phyloP scores from a whole-genome alignment of 2,113 vertebrate genomes.

The Pterocles gutturalis region DNA sequence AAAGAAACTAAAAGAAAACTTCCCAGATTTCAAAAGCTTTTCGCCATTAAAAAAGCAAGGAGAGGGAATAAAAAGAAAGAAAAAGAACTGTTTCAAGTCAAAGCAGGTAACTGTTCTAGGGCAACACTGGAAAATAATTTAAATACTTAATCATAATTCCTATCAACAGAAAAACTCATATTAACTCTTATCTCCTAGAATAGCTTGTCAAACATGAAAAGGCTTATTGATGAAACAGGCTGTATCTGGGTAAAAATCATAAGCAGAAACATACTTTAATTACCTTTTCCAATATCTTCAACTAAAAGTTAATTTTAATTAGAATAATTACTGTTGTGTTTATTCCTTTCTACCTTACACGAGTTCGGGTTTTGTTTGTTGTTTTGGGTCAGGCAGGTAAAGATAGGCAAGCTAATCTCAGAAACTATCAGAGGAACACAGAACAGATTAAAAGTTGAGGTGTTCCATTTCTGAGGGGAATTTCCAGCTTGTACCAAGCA shows the following conservation, averaged over 20 bases:
- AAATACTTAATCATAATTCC: constrained; percentile 42
- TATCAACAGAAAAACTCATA: constrained; percentile 27
- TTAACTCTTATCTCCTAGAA: constrained; percentile 52
- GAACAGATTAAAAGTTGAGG: neutral
- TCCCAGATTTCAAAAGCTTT: neutral
- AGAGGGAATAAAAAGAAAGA: neutral
- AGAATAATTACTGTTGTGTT: neutral
- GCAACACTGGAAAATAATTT: constrained; percentile 4
- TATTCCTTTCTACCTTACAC: neutral
- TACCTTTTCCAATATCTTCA: constrained; percentile 6
- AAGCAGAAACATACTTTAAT: constrained; percentile 34
- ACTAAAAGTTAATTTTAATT: neutral
- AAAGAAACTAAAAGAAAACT: neutral
- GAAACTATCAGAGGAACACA: neutral
- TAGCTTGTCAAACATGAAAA: constrained; percentile 43
- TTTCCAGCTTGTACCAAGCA: neutral
- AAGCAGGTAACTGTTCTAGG: constrained; percentile 9
- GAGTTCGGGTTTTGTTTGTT: neutral
- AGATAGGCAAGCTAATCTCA: neutral
- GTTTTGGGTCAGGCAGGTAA: neutral
- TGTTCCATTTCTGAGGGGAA: neutral
- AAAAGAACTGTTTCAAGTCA: neutral
- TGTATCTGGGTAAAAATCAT: constrained; percentile 18
- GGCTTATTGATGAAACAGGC: neutral
- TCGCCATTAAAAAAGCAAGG: neutral